phyloP scores from a whole-genome alignment of 2,113 vertebrate genomes.

The Rhinolophus sinicus region DNA sequence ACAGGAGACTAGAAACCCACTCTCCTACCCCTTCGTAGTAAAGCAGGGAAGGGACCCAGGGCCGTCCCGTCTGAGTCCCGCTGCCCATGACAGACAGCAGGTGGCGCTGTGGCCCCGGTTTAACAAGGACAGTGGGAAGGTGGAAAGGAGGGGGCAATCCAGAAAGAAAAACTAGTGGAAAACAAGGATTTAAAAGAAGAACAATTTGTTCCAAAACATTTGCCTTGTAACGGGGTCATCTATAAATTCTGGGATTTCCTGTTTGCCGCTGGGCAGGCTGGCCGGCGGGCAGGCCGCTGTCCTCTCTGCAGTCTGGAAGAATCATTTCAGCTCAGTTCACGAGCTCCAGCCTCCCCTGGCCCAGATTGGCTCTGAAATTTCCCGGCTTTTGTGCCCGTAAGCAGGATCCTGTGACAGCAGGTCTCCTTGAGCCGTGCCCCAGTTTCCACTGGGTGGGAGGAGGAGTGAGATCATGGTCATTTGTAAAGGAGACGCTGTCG shows the following conservation, averaged over 20 bases:
- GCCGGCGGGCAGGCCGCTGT: slow-evolving; percentile 47
- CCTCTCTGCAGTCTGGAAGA: slow-evolving; percentile 72
- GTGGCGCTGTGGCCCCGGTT: slow-evolving; percentile 81
- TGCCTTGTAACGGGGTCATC: slow-evolving; percentile 86
- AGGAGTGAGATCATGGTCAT: slow-evolving; percentile 76
- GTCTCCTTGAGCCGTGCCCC: slow-evolving; percentile 71
- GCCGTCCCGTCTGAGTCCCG: neutral
- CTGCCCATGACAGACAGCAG: slow-evolving; percentile 74
- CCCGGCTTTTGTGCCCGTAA: slow-evolving; percentile 72
- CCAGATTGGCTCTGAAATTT: slow-evolving; percentile 73
- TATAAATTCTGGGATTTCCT: slow-evolving; percentile 88
- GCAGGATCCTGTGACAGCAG: slow-evolving; percentile 64
- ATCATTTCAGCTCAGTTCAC: slow-evolving; percentile 59
- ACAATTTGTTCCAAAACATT: slow-evolving; percentile 88
- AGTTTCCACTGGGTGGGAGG: slow-evolving; percentile 78
- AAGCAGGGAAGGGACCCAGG: neutral
- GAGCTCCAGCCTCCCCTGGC: slow-evolving; percentile 38
- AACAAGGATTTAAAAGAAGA: slow-evolving; percentile 82
- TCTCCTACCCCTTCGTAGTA: neutral
- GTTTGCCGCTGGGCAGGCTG: slow-evolving; percentile 79
- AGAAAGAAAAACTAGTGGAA: slow-evolving; percentile 77
- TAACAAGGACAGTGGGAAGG: slow-evolving; percentile 68
- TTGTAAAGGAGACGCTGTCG: slow-evolving; percentile 65
- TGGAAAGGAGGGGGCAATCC: slow-evolving; percentile 45
- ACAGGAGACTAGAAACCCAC: neutral